phyloP scores from a whole-genome alignment of 1,140 invertebrate species.

The Bombus waltoni region DNA sequence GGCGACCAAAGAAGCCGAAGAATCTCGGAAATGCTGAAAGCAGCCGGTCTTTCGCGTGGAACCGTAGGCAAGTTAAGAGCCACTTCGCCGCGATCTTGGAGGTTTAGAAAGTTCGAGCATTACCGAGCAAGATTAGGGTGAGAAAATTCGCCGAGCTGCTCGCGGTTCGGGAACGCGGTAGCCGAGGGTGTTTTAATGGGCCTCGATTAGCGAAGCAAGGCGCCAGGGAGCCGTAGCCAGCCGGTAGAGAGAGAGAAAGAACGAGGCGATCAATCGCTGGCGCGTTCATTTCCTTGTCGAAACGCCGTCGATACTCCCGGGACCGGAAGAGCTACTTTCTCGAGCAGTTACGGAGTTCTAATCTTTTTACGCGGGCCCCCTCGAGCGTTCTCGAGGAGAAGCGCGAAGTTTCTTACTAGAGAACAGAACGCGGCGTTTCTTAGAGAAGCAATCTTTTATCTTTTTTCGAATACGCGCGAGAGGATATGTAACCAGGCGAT shows the following conservation, averaged over 20 bases:
- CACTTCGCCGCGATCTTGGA: slow-evolving; percentile 62
- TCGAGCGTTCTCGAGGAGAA: not conserved
- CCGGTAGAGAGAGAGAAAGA: slow-evolving; percentile 45
- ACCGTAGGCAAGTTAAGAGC: slow-evolving; percentile 52
- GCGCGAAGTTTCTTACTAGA: not conserved
- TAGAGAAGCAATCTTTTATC: not conserved
- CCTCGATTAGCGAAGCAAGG: slow-evolving; percentile 80
- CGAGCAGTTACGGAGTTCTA: slow-evolving; percentile 40
- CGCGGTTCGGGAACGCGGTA: slow-evolving; percentile 42
- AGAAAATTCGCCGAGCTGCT: slow-evolving; percentile 76
- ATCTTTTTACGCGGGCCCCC: slow-evolving; percentile 43
- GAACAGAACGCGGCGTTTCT: not conserved
- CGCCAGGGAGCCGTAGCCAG: slow-evolving; percentile 78
- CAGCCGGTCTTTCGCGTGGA: slow-evolving; percentile 39
- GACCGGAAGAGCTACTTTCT: slow-evolving; percentile 41
- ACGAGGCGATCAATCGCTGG: not conserved
- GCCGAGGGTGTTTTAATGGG: slow-evolving; percentile 78
- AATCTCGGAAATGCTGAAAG: slow-evolving; percentile 13
- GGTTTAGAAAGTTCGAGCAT: slow-evolving; percentile 79
- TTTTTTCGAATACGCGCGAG: not conserved
- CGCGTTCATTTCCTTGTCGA: slow-evolving; percentile 60
- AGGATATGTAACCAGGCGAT: not conserved
- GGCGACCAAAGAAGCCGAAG: not conserved
- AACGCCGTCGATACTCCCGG: slow-evolving; percentile 59
- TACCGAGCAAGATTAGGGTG: slow-evolving; percentile 77